phyloP scores from a whole-genome alignment of 2,888 invertebrate species.

The Drosophila stalkeri region DNA sequence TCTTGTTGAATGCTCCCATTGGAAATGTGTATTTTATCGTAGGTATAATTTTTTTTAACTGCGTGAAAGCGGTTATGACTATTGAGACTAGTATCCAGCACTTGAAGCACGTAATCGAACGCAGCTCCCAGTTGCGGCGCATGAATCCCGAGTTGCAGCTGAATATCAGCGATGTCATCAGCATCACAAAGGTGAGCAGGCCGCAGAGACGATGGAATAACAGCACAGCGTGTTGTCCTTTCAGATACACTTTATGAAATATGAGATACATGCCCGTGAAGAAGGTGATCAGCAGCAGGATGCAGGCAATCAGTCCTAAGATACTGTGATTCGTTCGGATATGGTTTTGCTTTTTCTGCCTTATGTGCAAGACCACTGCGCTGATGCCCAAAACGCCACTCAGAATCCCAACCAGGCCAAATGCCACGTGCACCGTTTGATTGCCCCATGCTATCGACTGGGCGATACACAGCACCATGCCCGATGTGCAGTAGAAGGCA shows the following conservation, averaged over 20 bases:
- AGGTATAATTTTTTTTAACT: background rate
- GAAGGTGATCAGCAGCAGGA: constrained; percentile 1
- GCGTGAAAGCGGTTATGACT: background rate
- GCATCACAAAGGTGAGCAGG: constrained; percentile 11
- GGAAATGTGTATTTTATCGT: background rate
- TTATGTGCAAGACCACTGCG: background rate
- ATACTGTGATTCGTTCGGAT: constrained; percentile 37
- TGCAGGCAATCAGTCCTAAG: constrained; percentile 26
- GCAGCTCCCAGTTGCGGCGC: constrained; percentile 31
- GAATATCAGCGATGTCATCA: constrained; percentile 34
- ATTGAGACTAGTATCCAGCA: constrained; percentile 18
- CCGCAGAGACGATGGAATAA: constrained; percentile 34
- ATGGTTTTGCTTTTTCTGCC: background rate
- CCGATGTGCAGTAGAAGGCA: constrained; percentile 32
- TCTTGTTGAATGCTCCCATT: no score
- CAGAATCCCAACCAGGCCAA: constrained; percentile 29
- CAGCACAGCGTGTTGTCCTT: background rate
- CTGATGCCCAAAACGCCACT: constrained; percentile 34
- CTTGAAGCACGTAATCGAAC: constrained; percentile 21
- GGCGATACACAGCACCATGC: constrained; percentile 24
- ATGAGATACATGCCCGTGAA: constrained; percentile 20
- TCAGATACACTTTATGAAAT: no score
- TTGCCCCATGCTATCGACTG: constrained; percentile 11
- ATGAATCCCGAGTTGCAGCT: constrained; percentile 50
- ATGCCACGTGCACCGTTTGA: constrained; percentile 11